phyloP scores from a whole-genome alignment of 1,140 invertebrate genomes.

The Cephus cinctus region DNA sequence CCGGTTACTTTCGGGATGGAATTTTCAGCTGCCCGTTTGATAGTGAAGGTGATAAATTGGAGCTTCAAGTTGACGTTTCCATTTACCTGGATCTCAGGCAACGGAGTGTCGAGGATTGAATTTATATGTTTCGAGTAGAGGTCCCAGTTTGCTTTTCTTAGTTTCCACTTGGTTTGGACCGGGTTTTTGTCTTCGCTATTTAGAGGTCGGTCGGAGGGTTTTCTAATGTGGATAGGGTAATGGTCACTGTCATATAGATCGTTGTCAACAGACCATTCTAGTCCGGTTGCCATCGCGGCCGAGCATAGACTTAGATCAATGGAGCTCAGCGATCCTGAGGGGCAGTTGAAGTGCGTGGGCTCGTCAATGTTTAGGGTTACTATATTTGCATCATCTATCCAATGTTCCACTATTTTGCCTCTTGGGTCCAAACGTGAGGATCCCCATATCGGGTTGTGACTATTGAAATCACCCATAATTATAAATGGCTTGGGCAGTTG shows the following conservation, averaged over 20 bases:
- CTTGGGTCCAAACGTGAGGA: slow-evolving; percentile 24
- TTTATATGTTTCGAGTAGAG: slow-evolving; percentile 17
- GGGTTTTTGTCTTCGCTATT: neutral
- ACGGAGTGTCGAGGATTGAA: neutral
- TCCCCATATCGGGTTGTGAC: slow-evolving; percentile 34
- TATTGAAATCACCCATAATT: slow-evolving; percentile 35
- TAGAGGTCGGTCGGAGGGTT: slow-evolving; percentile 4
- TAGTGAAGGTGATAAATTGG: slow-evolving; percentile 19
- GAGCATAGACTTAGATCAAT: slow-evolving; percentile 28
- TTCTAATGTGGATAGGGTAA: slow-evolving; percentile 30
- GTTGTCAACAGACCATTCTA: slow-evolving; percentile 26
- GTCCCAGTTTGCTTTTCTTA: slow-evolving; percentile 27
- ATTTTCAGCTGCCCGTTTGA: slow-evolving; percentile 17
- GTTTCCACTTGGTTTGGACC: slow-evolving; percentile 22
- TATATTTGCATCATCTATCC: slow-evolving; percentile 18
- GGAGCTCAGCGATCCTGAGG: slow-evolving; percentile 20
- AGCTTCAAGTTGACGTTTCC: slow-evolving; percentile 15
- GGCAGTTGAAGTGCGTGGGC: slow-evolving; percentile 27
- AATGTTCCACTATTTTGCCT: slow-evolving; percentile 29
- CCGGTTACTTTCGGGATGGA: slow-evolving; percentile 15
- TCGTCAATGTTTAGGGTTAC: slow-evolving; percentile 26
- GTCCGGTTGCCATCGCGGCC: slow-evolving; percentile 20
- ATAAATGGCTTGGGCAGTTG: slow-evolving; percentile 35
- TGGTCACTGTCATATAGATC: slow-evolving; percentile 37
- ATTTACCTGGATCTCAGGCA: slow-evolving; percentile 1